phyloP scores from a whole-genome alignment of 2,797 vertebrate species.

The Falco naumanni region DNA sequence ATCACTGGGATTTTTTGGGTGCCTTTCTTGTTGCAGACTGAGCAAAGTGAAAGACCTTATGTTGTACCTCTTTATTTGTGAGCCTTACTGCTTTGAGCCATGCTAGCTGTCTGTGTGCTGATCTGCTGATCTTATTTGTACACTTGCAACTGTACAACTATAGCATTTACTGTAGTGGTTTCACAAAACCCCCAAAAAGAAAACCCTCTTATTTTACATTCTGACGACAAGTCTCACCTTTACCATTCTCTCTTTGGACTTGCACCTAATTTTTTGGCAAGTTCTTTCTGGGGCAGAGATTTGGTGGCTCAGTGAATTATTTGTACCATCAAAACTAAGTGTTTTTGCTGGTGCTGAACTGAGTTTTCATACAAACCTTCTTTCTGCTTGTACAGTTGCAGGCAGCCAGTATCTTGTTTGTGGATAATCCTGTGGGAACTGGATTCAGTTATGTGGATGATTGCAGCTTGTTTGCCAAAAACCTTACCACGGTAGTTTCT shows the following conservation, averaged over 20 bases:
- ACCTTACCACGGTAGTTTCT: conserved; percentile 84
- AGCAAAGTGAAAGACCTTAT: not conserved
- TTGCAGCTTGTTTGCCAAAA: conserved; percentile 78
- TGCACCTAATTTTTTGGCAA: not conserved
- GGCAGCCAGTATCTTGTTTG: conserved; percentile 89
- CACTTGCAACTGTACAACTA: not conserved
- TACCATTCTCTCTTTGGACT: not conserved
- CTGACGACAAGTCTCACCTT: not conserved
- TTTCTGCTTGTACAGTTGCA: conserved; percentile 79
- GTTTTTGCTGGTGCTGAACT: not conserved
- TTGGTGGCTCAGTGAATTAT: not conserved
- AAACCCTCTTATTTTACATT: not conserved
- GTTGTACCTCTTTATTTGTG: not conserved
- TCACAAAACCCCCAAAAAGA: not conserved
- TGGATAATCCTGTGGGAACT: conserved; percentile 95
- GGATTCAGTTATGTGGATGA: conserved; percentile 91
- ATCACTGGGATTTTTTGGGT: not conserved
- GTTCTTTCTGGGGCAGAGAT: not conserved
- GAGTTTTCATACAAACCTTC: not conserved
- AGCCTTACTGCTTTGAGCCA: not conserved
- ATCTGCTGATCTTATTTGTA: not conserved
- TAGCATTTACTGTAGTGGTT: not conserved
- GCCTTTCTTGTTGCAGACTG: not conserved
- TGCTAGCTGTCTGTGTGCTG: not conserved
- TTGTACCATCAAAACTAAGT: not conserved